A percentile compares a stretch with the other conserved stretches of the same genome.
Conservation (phyloP, 2,888 invertebrate species). For the Drosophila nr. medialis region DNA sequence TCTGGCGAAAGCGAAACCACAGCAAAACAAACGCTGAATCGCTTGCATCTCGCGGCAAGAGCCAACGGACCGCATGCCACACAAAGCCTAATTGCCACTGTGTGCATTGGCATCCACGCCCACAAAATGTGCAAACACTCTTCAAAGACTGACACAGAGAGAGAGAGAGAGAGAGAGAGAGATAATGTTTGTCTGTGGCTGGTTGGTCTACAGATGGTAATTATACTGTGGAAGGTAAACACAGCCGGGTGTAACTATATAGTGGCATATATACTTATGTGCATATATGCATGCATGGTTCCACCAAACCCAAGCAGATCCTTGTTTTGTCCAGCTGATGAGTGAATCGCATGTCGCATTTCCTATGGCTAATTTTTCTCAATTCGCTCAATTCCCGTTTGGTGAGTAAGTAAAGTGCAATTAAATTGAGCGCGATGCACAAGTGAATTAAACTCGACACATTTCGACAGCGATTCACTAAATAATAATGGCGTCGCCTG, state of each 20-base stretch:
- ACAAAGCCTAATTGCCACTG: conserved; percentile 70
- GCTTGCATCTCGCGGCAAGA: conserved; percentile 32
- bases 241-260: conserved; percentile 41
- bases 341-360: conserved; percentile 66
- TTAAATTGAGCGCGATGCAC: conserved; percentile 73
- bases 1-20: conserved; percentile 38
- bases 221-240: conserved; percentile 59
- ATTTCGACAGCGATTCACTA: conserved; percentile 40
- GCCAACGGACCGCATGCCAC: conserved; percentile 36
- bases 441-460: conserved; percentile 62
- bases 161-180: neutral
- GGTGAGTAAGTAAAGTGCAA: conserved; percentile 56
- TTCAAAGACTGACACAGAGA: conserved; percentile 20
- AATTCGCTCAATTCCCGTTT: conserved; percentile 21
- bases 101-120: conserved; percentile 53
- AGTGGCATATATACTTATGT: neutral
- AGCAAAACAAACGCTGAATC: conserved; percentile 34
- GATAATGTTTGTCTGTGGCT: conserved; percentile 21
- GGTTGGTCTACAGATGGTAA: conserved; percentile 44
- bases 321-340: conserved; percentile 51
- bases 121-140: conserved; percentile 62
- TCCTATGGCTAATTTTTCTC: conserved; percentile 58
- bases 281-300: conserved; percentile 19
- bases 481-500: conserved; percentile 41
- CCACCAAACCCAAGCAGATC: conserved; percentile 20